Evolutionary conservation across 2,888 invertebrate species (phyloP).

Genomic region (Atrina japonica): DNA sequence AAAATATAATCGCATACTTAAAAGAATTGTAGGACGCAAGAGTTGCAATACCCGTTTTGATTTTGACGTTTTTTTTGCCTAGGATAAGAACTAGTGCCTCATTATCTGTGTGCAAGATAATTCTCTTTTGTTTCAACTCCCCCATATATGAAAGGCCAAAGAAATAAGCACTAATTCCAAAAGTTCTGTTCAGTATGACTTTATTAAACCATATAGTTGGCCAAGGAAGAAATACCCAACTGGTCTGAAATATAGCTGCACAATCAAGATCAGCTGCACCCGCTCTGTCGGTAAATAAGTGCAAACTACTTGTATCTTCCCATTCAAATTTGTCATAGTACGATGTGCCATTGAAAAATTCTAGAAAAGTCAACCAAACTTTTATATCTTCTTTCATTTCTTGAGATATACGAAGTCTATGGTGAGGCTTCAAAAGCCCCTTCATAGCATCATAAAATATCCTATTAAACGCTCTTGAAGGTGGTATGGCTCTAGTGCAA

Average conservation of each 20-base stretch:
- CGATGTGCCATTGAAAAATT: constrained; percentile 8
- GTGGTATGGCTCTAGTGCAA: constrained; percentile 9
- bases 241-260: constrained; percentile 12
- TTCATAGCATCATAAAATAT: not conserved
- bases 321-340: not conserved
- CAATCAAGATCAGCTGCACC: constrained; percentile 13
- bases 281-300: constrained; percentile 18
- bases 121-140: constrained; percentile 10
- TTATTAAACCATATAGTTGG: constrained; percentile 2
- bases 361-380: constrained; percentile 5
- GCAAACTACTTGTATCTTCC: not conserved
- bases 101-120: constrained; percentile 26
- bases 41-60: constrained; percentile 17
- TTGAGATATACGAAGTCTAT: not conserved
- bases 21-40: not conserved
- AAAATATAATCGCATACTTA: too few relatives aligned
- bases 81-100: constrained; percentile 17
- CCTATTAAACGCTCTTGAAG: not conserved
- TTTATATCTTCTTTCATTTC: not conserved
- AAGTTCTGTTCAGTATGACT: constrained; percentile 6
- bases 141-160: constrained; percentile 11
- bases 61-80: constrained; percentile 4
- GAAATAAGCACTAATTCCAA: constrained; percentile 18
- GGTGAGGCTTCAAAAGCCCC: not conserved
- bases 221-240: constrained; percentile 23